phyloP scores from a whole-genome alignment of 1,140 invertebrate genomes.

The Carposina sasakii region DNA sequence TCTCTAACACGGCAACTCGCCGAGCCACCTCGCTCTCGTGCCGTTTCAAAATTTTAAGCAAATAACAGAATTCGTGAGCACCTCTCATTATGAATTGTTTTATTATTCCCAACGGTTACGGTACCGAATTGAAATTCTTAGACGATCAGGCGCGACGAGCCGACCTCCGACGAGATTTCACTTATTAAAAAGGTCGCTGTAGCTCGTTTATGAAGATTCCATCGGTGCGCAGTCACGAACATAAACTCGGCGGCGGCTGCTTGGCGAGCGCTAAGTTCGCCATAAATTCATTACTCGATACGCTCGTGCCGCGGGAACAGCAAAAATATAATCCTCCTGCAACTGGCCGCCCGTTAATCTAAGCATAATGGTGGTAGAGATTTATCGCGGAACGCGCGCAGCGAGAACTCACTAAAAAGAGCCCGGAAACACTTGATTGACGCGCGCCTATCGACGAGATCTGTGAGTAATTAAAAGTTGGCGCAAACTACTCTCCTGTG shows the following conservation, averaged over 20 bases:
- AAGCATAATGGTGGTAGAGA: constrained; percentile 45
- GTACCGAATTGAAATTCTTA: constrained; percentile 21
- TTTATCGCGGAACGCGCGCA: constrained; percentile 34
- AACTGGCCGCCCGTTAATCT: constrained; percentile 50
- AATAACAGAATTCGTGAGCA: constrained; percentile 25
- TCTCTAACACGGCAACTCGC: constrained; percentile 17
- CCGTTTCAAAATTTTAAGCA: constrained; percentile 27
- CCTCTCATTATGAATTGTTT: constrained; percentile 32
- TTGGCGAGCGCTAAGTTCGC: constrained; percentile 13
- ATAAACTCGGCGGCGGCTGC: constrained; percentile 12
- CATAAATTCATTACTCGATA: constrained; percentile 33
- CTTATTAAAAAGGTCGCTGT: constrained; percentile 27
- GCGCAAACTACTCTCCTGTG: constrained; percentile 29
- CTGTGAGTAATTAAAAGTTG: constrained; percentile 61
- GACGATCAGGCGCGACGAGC: constrained; percentile 9
- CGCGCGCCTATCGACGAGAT: constrained; percentile 15
- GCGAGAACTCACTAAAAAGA: constrained; percentile 33
- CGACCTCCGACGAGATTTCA: constrained; percentile 16
- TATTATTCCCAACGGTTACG: constrained; percentile 25
- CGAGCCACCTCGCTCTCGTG: neutral
- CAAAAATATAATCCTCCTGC: constrained; percentile 49
- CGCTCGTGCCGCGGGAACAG: constrained; percentile 20
- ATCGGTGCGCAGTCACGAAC: constrained; percentile 22
- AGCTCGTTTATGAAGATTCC: constrained; percentile 25
- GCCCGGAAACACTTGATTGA: constrained; percentile 39